Evolutionary conservation across 1,140 invertebrate species (phyloP), one percentile per base, ranked within the genome.

Genomic region (Magallana angulata): DNA sequence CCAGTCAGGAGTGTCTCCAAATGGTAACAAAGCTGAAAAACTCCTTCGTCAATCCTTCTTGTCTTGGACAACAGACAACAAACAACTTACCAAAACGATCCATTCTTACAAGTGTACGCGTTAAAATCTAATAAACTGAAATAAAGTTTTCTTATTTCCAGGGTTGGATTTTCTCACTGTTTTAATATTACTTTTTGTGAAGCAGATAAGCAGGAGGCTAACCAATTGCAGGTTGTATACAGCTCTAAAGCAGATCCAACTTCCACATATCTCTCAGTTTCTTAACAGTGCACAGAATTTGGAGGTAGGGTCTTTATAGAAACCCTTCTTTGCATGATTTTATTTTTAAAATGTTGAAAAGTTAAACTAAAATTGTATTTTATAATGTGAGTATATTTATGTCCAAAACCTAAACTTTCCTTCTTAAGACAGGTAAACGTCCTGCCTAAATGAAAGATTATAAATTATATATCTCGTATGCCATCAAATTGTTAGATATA

Each of bases 141-240:
- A 71, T 11, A 12, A 30, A 71, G 36, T 11, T 11, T 12, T 48
- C 1, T 30, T 11, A 30, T 30, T 9, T 8, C 30, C 1, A 30
- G 11, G 12, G 36, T 14, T 7, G 14, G 12, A 5, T 30, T 18
- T 30, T 36, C 3, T 76, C 24, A 7, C 4, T 71, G 14, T n/a
- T 3, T 12, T 12, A n/a, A 30, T 36, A 12, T 76, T 36, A 24
- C 48, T 30, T 76, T 76, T 11, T 76, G 1, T 4, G 36, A 8
- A 76, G 36, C 68, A 76, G 68, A 76, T 76, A 36, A 76, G 24
- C 3, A 76, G 68, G 36, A 76, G 68, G 30, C 48, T 76, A 76
- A 12, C 68, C 9, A 76, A 30, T 12, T 76, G 68, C 12, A 30
- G 24, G 0, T 30, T 76, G 24, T 76, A 76, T 12, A 12, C 9